phyloP scores from a whole-genome alignment of 92 coral and sea anemone species.

The Epizoanthus fatuus region DNA sequence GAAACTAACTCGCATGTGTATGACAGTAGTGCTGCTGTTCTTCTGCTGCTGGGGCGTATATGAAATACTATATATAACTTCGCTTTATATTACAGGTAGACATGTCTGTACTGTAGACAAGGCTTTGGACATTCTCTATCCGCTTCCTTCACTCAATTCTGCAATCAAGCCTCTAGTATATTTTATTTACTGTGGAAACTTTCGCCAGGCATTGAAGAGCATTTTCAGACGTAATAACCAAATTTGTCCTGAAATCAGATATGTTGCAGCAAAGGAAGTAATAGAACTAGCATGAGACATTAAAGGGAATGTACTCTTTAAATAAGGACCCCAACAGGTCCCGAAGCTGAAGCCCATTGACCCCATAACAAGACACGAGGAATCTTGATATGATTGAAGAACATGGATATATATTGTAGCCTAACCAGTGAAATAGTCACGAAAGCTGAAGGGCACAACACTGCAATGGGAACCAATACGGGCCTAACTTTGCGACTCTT shows the following conservation, averaged over 20 bases:
- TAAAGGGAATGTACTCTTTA: no score
- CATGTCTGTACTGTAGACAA: neutral
- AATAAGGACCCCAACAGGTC: no score
- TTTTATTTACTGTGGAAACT: constrained; percentile 17
- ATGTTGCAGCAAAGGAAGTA: neutral
- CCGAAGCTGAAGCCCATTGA: no score
- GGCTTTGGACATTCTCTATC: constrained; percentile 22
- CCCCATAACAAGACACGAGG: no score
- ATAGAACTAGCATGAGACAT: neutral
- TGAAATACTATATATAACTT: constrained; percentile 21
- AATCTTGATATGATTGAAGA: no score
- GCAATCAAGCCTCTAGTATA: constrained; percentile 25
- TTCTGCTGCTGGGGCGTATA: constrained; percentile 38
- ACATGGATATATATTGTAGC: no score
- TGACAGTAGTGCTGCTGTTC: constrained; percentile 6
- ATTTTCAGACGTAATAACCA: neutral
- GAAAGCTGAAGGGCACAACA: no score
- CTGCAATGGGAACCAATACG: no score
- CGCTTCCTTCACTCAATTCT: constrained; percentile 14
- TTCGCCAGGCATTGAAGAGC: constrained; percentile 6
- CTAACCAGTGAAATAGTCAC: no score
- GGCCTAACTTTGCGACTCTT: no score
- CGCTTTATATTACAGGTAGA: neutral
- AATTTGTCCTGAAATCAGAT: neutral
- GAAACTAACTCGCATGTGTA: constrained; percentile 19